Evolutionary conservation across 2,797 vertebrate genomes (phyloP).

Genomic region (Pangasius larnaudii): DNA sequence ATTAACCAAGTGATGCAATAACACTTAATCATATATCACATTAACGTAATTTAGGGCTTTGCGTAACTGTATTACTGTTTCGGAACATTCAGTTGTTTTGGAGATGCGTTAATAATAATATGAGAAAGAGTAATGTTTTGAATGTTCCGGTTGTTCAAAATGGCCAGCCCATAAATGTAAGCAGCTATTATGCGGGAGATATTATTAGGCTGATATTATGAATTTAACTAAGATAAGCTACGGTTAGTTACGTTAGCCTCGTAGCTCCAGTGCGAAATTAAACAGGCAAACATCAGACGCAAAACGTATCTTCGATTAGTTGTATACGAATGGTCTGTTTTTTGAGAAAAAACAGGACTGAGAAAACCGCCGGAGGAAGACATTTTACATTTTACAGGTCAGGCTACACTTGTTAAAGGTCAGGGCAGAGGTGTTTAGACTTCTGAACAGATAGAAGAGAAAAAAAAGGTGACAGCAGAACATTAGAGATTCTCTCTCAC

Average conservation of each 20-base stretch:
- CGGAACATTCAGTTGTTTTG: background rate
- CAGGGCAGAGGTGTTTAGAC: background rate
- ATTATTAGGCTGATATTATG: background rate
- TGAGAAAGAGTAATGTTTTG: background rate
- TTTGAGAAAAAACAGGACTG: background rate
- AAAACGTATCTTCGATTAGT: background rate
- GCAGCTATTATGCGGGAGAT: too few species aligned
- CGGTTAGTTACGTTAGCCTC: too few species aligned
- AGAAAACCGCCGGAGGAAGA: background rate
- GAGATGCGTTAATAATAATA: background rate
- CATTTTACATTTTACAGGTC: background rate
- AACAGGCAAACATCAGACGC: background rate
- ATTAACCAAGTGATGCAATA: background rate
- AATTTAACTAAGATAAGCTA: background rate
- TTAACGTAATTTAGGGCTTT: background rate
- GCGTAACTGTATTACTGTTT: background rate
- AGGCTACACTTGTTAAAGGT: slow-evolving; percentile 6
- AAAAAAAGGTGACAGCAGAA: background rate
- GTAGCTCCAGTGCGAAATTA: background rate
- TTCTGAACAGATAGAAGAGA: background rate
- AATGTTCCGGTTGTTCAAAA: background rate
- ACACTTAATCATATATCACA: background rate
- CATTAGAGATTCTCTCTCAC: background rate
- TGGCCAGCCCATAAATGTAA: background rate
- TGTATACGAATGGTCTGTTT: background rate